Percentiles rank a stretch among this genome's conserved stretches.
Conservation (phyloP, 2,888 invertebrate species). For the Lasioglossum figueresi region DNA sequence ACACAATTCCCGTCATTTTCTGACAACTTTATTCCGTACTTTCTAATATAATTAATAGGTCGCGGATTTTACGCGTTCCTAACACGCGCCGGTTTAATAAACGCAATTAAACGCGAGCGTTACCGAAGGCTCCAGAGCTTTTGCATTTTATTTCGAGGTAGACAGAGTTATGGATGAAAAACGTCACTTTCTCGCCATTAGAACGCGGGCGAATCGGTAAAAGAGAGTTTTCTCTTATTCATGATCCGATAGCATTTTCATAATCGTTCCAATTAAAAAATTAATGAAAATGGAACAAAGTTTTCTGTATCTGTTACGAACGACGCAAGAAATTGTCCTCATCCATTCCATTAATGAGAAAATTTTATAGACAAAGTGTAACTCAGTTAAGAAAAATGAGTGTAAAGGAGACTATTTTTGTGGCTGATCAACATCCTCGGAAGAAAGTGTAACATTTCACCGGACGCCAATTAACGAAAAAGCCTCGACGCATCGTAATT, state of each 20-base stretch:
- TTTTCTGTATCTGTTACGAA: too few species aligned
- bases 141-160: not conserved
- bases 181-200: not conserved
- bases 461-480: not conserved
- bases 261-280: not conserved
- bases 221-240: not conserved
- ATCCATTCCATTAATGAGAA: too few species aligned
- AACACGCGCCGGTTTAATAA: not conserved
- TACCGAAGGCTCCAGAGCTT: not conserved
- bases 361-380: too few species aligned
- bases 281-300: too few species aligned
- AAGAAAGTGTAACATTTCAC: not conserved
- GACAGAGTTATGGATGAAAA: not conserved
- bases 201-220: not conserved
- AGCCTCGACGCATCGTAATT: not conserved
- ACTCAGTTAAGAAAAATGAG: not conserved
- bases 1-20: not conserved
- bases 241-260: not conserved
- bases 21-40: not conserved
- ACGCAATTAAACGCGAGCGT: not conserved
- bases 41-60: constrained; percentile 1
- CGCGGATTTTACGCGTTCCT: not conserved
- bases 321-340: too few species aligned
- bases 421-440: not conserved
- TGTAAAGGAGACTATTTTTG: not conserved